Conservation (phyloP, 23 tunicate species). For the Halocynthia aurantium region DNA sequence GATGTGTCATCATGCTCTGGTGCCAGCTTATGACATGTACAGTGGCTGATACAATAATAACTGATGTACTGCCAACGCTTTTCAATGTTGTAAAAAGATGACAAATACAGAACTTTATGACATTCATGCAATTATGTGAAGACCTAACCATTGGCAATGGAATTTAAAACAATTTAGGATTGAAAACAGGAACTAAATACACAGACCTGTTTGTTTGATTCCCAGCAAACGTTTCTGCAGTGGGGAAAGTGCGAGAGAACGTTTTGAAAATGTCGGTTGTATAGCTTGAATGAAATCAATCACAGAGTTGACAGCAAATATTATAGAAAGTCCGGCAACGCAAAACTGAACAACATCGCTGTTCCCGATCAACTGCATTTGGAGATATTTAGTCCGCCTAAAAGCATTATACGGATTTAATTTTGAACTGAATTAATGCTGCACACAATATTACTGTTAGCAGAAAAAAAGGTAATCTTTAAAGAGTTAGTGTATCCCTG, state of each 20-base stretch:
- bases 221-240: constrained; percentile 45
- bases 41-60: too few species aligned
- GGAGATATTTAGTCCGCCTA: constrained; percentile 14
- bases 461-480: background rate
- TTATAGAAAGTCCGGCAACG: background rate
- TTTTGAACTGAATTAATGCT: too few species aligned
- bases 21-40: too few species aligned
- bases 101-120: too few species aligned
- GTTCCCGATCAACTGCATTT: constrained; percentile 3
- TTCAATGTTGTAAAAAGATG: too few species aligned
- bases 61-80: too few species aligned
- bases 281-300: constrained; percentile 34
- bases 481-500: too few species aligned
- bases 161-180: background rate
- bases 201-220: constrained; percentile 14
- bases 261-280: background rate
- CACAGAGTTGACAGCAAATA: constrained; percentile 19
- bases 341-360: constrained; percentile 1
- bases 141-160: background rate
- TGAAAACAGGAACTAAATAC: background rate
- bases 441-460: too few species aligned
- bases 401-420: background rate
- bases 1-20: too few species aligned
- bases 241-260: constrained; percentile 22
- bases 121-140: too few species aligned